Evolutionary conservation across 2,888 invertebrate species (phyloP).

Genomic region (Heliconius ismenius): DNA sequence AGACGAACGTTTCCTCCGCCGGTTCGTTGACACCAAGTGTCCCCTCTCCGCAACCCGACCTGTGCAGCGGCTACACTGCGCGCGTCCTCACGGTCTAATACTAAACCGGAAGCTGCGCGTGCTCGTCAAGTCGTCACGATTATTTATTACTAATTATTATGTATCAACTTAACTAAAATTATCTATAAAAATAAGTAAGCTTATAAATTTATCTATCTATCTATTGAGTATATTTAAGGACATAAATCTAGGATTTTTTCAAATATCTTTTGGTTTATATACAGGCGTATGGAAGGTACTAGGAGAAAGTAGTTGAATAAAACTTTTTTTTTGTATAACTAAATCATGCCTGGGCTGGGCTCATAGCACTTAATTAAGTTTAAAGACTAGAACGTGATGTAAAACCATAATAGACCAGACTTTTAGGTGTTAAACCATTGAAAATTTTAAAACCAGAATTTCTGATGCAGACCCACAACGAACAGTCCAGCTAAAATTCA

Average conservation of each 20-base stretch:
- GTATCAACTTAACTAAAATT: not conserved
- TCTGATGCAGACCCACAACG: too few species aligned
- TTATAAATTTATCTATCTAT: not conserved
- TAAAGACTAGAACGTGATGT: too few species aligned
- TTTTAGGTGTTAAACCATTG: too few species aligned
- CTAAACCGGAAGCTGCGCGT: constrained; percentile 39
- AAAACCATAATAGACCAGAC: too few species aligned
- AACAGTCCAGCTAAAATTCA: too few species aligned
- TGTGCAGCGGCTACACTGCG: constrained; percentile 33
- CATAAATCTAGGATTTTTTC: not conserved
- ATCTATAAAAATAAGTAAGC: not conserved
- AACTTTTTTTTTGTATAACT: too few species aligned
- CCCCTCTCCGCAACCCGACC: constrained; percentile 34
- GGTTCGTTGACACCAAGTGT: constrained; percentile 57
- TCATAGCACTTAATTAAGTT: too few species aligned
- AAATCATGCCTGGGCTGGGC: too few species aligned
- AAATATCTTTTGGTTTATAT: too few species aligned
- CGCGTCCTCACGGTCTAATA: constrained; percentile 38
- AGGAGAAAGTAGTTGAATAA: too few species aligned
- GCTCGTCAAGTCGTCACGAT: constrained; percentile 28
- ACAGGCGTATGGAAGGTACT: too few species aligned
- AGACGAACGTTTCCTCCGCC: constrained; percentile 60
- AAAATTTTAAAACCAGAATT: too few species aligned
- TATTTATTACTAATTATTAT: not conserved
- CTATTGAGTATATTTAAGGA: not conserved